These are phyloP conservation scores for Ommatoiulus sabulosus DNA, from an alignment of 2,888 invertebrate genomes.

Conservation along the genomic window DNA sequence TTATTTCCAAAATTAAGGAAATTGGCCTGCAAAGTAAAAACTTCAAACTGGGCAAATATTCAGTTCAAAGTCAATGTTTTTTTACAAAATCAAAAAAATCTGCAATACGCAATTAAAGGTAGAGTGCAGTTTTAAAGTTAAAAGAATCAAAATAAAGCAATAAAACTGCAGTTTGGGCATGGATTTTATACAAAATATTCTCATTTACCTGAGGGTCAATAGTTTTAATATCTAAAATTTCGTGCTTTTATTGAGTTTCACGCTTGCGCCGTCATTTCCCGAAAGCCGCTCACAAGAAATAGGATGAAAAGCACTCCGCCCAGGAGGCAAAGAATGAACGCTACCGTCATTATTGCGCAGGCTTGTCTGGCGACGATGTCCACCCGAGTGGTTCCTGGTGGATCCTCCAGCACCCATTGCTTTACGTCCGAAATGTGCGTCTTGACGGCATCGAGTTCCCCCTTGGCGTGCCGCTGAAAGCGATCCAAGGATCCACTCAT, in stretches of 20 bases:
- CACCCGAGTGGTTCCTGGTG: background rate
- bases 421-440: background rate
- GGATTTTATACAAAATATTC: no score
- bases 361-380: background rate
- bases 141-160: no score
- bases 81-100: no score
- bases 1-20: no score
- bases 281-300: background rate
- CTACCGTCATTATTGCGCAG: slow-evolving; percentile 45
- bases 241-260: background rate
- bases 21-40: no score
- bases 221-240: background rate
- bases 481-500: slow-evolving; percentile 29
- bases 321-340: background rate
- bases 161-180: no score
- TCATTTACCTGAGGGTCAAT: background rate
- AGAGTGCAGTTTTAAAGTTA: no score
- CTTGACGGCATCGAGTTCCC: background rate
- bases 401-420: background rate
- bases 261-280: background rate
- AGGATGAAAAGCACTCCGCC: background rate
- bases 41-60: no score
- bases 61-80: no score
- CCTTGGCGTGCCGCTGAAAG: background rate
- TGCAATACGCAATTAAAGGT: no score